Evolutionary conservation across 92 coral and sea anemone species (phyloP), one percentile per base, ranked within the genome.

Genomic region (Desmophyllum pertusum): DNA sequence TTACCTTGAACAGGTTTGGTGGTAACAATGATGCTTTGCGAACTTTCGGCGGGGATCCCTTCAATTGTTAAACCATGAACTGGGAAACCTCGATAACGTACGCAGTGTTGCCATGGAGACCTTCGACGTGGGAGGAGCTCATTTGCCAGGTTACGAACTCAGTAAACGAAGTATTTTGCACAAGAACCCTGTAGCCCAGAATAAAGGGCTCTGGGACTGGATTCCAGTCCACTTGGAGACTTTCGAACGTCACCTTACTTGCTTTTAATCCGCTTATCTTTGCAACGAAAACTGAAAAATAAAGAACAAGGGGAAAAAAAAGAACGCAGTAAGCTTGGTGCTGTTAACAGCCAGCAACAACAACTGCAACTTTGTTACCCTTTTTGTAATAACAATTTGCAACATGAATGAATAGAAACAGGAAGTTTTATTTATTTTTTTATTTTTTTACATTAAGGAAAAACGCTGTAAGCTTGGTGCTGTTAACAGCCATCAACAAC

Each of bases 41-140:
- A 21, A 21, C 36, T 80, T n/a, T 23, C 27, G 5, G 7, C 21
- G 33, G 9, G 51, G 23, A 19, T 30, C 48, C 38, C 37, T 31
- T 80, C 62, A 69, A 21, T 51, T 18, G 65, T 11, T 35, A 80
- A 37, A 33, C 84, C 84, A 36, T 80, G 84, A 35, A 80, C 48
- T 66, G 84, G 76, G 37, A 37, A 67, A 80, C 76, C n/a, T 15
- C 9, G 11, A 80, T 69, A 35, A 51, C 37, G 65, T 80, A 80
- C 4, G 76, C 3, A 10, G 84, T 45, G 51, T 80, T 80, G n/a
- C 84, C 50, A 21, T 45, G 84, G 76, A 80, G 84, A 66, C 76
- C 76, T 7, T 17, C 31, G 52, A 67, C 36, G 27, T 48, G 11
- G 7, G 42, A 14, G 23, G 25, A 51, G 65, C 25, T 51, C 19